Evolutionary conservation across 2,888 invertebrate genomes (phyloP), one percentile per base, ranked within the genome.

Genomic region (Spisula subtruncata): DNA sequence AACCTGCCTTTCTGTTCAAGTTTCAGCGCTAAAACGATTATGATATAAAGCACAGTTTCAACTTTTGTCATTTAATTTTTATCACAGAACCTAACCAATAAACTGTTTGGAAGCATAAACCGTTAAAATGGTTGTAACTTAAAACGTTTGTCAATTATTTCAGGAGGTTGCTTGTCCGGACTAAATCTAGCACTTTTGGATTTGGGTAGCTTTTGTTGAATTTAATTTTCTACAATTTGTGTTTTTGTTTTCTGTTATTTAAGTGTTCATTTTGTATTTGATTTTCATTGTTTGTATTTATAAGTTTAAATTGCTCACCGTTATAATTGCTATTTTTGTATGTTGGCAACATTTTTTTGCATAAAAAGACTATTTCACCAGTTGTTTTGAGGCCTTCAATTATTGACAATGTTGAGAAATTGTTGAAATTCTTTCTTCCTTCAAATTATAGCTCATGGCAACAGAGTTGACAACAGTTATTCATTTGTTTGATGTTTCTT

Each of bases 161-260:
- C 54, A 66, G 51, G 56, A 12, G 85, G 29, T n/a, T 79, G 18
- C 35, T 85, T 29, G 75, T 85, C 51, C 75, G 48, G 71, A 79
- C 75, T 32, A 85, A 79, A 35, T 85, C 85, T 18, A 85, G 85
- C 35, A 46, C 46, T 51, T 25, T 81, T 25, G 81, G 81, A 51
- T 48, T 81, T 81, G 81, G 75, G 75, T 75, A 75, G 75, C 16
- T 75, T 75, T 32, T 75, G 16, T 32, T 75, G 29, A 35, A 35
- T 75, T 75, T 25, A 6, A 60, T 60, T 25, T 66, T 66, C 25
- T 66, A 1, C 51, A 18, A 20, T 32, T 32, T 66, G 2, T 6
- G 14, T 66, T 66, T 25, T 12, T 66, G 10, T 25, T 66, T 66
- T 25, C 25, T 66, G 10, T 25, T n/a, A 25, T 66, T 66, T 5